phyloP scores from a whole-genome alignment of 2,888 invertebrate genomes.

The Synanthedon myopaeformis region DNA sequence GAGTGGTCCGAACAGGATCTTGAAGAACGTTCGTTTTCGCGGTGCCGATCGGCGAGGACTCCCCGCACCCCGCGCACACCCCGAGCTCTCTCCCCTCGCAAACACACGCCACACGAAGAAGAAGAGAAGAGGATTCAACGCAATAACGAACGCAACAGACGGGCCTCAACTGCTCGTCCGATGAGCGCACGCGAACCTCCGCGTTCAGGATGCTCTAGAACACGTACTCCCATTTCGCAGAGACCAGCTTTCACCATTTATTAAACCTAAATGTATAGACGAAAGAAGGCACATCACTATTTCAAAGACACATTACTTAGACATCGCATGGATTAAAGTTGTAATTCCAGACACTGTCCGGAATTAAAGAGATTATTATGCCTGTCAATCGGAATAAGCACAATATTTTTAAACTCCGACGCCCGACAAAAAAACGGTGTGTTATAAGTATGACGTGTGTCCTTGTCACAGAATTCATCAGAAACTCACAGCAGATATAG shows the following conservation, averaged over 20 bases:
- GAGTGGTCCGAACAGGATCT: slow-evolving; percentile 48
- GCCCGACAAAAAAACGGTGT: no score
- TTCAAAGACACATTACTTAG: no score
- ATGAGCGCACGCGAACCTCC: slow-evolving; percentile 45
- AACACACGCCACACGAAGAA: slow-evolving; percentile 13
- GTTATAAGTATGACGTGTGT: no score
- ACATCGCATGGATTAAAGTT: no score
- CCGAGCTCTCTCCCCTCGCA: slow-evolving; percentile 29
- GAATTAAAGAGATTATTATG: no score
- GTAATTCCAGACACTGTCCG: no score
- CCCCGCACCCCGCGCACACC: slow-evolving; percentile 23
- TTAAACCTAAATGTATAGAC: slow-evolving; percentile 13
- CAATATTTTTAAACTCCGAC: no score
- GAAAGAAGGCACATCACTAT: no score
- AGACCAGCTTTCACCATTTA: slow-evolving; percentile 60
- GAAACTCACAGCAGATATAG: no score
- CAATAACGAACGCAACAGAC: slow-evolving; percentile 43
- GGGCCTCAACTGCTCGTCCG: slow-evolving; percentile 37
- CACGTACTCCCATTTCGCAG: slow-evolving; percentile 40
- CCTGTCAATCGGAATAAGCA: no score
- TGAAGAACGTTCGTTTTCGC: slow-evolving; percentile 40
- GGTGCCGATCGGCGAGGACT: slow-evolving; percentile 48
- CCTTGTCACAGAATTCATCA: no score
- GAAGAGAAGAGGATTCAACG: slow-evolving; percentile 36
- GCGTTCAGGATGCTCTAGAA: slow-evolving; percentile 35